Conservation (phyloP, 2,888 invertebrate genomes). For the Schizotus pectinicornis region DNA sequence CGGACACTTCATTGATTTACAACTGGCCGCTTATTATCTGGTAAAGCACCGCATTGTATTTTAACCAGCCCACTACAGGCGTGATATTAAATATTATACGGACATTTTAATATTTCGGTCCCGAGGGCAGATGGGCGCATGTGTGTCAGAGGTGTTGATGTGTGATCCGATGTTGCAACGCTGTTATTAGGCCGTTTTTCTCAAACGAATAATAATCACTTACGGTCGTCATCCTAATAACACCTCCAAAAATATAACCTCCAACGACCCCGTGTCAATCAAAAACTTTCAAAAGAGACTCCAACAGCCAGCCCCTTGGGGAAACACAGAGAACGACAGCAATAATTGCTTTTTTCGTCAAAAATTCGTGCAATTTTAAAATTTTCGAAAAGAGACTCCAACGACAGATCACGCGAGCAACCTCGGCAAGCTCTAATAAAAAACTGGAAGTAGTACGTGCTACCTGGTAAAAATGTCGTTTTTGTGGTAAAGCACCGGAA, state of each 20-base stretch:
- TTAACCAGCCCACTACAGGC: conserved; percentile 49
- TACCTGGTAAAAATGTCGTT: too few species aligned
- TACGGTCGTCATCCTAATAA: neutral
- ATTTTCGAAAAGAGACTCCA: too few species aligned
- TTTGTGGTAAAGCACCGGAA: neutral
- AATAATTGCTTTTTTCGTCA: too few species aligned
- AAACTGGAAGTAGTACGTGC: too few species aligned
- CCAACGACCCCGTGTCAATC: neutral
- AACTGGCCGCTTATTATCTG: conserved; percentile 52
- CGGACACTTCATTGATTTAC: conserved; percentile 53
- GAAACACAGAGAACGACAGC: too few species aligned
- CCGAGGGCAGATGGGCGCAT: conserved; percentile 51
- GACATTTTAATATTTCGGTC: conserved; percentile 55
- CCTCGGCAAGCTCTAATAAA: neutral
- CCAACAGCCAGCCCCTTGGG: neutral
- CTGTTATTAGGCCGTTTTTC: conserved; percentile 42
- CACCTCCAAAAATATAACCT: neutral
- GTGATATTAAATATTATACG: conserved; percentile 57
- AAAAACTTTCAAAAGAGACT: neutral
- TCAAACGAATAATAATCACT: conserved; percentile 22
- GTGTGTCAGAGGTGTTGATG: conserved; percentile 51
- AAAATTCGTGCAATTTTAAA: too few species aligned
- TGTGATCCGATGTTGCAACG: conserved; percentile 38
- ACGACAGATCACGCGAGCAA: neutral
- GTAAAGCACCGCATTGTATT: conserved; percentile 54